Evolutionary conservation across 2,797 vertebrate species (phyloP).

Genomic region (Scyliorhinus canicula): DNA sequence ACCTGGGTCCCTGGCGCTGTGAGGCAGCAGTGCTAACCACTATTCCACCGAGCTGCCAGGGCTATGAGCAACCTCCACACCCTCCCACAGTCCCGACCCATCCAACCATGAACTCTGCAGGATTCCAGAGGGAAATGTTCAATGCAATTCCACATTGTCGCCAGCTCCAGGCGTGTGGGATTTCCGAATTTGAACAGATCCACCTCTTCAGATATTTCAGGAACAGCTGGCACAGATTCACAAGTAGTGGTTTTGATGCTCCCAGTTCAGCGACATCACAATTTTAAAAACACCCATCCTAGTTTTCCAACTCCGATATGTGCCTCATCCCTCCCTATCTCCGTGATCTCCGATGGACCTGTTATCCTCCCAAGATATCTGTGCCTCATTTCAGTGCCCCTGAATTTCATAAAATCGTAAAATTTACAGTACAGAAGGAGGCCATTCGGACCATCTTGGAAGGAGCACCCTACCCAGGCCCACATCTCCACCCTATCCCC

Average conservation of each 20-base stretch:
- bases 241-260: too few relatives aligned
- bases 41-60: too few relatives aligned
- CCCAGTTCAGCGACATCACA: neutral
- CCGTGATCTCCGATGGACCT: neutral
- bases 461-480: too few relatives aligned
- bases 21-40: too few relatives aligned
- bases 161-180: neutral
- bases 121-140: neutral
- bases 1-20: too few relatives aligned
- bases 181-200: too few relatives aligned
- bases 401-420: too few relatives aligned
- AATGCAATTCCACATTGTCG: neutral
- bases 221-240: neutral
- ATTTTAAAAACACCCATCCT: neutral
- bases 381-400: neutral
- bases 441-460: too few relatives aligned
- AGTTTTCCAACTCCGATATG: neutral
- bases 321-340: neutral
- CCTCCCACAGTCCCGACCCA: neutral
- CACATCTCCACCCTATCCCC: too few relatives aligned
- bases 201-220: neutral
- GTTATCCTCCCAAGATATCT: neutral
- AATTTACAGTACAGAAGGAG: too few relatives aligned
- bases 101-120: neutral
- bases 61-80: neutral